phyloP scores from a whole-genome alignment of 2,113 vertebrate species.

The Xiphophorus couchianus region DNA sequence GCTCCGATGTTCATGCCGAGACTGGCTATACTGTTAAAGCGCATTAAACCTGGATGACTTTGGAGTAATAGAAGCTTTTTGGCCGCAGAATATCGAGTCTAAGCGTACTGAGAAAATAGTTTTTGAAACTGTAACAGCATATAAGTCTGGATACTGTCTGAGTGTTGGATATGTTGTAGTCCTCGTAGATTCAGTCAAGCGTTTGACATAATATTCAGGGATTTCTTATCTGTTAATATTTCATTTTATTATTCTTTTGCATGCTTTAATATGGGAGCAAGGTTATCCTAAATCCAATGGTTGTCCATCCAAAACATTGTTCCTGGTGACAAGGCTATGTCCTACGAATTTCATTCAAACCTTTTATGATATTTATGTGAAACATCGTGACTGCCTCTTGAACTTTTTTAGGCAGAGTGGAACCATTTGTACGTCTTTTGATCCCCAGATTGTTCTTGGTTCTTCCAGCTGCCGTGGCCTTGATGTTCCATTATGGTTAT shows the following conservation, averaged over 20 bases:
- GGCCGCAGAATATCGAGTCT: slow-evolving; percentile 48
- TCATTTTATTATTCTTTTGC: no score
- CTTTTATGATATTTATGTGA: no score
- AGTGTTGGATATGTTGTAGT: slow-evolving; percentile 23
- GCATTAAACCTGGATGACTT: slow-evolving; percentile 58
- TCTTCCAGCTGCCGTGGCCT: not conserved
- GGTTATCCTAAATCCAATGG: no score
- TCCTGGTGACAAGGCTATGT: no score
- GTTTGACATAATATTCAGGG: no score
- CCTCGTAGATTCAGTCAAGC: no score
- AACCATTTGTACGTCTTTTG: not conserved
- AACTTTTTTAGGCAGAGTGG: not conserved
- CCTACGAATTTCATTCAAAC: no score
- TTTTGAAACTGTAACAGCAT: slow-evolving; percentile 45
- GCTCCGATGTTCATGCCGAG: slow-evolving; percentile 40
- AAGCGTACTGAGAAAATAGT: not conserved
- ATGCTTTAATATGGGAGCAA: no score
- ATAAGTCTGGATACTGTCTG: slow-evolving; percentile 68
- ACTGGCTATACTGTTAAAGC: slow-evolving; percentile 68
- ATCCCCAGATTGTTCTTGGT: not conserved
- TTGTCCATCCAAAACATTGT: no score
- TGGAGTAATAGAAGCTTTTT: slow-evolving; percentile 73
- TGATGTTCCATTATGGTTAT: not conserved
- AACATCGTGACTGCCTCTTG: no score
- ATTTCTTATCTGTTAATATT: no score